These are phyloP conservation scores for Steinernema scapterisci DNA, from an alignment of 2,888 invertebrate genomes.

Conservation along the genomic window DNA sequence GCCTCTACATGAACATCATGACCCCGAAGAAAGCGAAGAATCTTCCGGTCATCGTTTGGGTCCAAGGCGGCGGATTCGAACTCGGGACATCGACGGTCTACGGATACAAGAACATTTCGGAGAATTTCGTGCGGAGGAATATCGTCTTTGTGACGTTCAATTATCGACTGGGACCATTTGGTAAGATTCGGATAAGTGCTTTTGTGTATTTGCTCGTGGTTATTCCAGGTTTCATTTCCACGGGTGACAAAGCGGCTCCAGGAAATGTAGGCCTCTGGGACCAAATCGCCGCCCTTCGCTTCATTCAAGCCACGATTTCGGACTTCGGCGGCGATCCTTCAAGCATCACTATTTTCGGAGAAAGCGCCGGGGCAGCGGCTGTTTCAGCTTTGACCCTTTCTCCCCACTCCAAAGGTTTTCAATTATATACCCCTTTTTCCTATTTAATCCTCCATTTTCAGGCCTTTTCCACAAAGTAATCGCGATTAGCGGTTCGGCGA, in stretches of 20 bases:
- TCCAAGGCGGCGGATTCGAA: constrained; percentile 88
- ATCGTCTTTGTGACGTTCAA: constrained; percentile 89
- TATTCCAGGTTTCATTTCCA: constrained; percentile 39
- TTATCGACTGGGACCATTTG: constrained; percentile 83
- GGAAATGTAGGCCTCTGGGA: constrained; percentile 44
- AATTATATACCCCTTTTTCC: too few species aligned
- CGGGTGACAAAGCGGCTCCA: constrained; percentile 33
- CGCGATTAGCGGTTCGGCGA: background rate
- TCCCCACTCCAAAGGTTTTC: constrained; percentile 34
- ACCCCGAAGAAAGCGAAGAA: background rate
- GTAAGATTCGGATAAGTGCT: background rate
- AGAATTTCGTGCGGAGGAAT: constrained; percentile 73
- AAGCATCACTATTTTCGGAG: constrained; percentile 38
- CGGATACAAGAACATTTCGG: constrained; percentile 35
- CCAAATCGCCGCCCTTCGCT: constrained; percentile 39
- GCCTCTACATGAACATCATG: constrained; percentile 27
- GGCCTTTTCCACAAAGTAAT: background rate
- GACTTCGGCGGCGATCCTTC: constrained; percentile 36
- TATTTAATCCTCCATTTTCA: background rate
- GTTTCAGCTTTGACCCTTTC: constrained; percentile 39
- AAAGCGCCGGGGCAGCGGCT: constrained; percentile 40
- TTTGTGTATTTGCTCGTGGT: too few species aligned
- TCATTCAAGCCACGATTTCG: constrained; percentile 36
- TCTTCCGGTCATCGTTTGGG: constrained; percentile 89
- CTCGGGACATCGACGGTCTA: constrained; percentile 73